Evolutionary conservation across 2,113 vertebrate species (phyloP).

Genomic region (Carollia perspicillata): DNA sequence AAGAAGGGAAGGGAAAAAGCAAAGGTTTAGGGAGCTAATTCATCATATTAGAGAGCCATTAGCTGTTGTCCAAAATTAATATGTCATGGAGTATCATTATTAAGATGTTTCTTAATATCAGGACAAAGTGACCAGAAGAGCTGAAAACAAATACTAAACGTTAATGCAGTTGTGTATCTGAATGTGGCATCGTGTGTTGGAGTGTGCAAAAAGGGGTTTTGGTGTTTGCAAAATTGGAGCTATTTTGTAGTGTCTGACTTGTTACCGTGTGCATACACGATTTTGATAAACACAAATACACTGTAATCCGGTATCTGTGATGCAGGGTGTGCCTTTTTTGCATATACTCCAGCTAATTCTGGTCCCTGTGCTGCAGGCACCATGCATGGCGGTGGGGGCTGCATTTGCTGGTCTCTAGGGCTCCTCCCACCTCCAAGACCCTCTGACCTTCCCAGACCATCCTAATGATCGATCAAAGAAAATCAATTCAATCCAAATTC

Average conservation of each 20-base stretch:
- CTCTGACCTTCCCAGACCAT: not conserved
- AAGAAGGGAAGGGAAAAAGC: not conserved
- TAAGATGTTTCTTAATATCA: not conserved
- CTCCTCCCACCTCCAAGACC: not conserved
- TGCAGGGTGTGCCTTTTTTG: not conserved
- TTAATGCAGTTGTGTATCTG: not conserved
- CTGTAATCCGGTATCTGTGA: not conserved
- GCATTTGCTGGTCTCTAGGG: not conserved
- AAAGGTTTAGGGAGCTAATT: not conserved
- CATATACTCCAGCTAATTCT: not conserved
- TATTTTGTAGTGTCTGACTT: not conserved
- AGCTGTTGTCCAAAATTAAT: not conserved
- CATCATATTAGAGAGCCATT: not conserved
- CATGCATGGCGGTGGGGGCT: rapidly evolving
- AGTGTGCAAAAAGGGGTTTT: not conserved
- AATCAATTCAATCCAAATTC: not conserved
- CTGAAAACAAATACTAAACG: not conserved
- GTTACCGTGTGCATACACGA: not conserved
- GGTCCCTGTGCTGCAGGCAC: not conserved
- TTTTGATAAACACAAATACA: not conserved
- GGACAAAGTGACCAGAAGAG: not conserved
- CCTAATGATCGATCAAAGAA: not conserved
- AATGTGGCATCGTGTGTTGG: not conserved
- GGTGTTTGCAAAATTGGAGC: not conserved
- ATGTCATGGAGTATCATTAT: not conserved